Evolutionary conservation across 2,888 invertebrate genomes (phyloP).

Genomic region (Gastracanthus pulcherrimus): DNA sequence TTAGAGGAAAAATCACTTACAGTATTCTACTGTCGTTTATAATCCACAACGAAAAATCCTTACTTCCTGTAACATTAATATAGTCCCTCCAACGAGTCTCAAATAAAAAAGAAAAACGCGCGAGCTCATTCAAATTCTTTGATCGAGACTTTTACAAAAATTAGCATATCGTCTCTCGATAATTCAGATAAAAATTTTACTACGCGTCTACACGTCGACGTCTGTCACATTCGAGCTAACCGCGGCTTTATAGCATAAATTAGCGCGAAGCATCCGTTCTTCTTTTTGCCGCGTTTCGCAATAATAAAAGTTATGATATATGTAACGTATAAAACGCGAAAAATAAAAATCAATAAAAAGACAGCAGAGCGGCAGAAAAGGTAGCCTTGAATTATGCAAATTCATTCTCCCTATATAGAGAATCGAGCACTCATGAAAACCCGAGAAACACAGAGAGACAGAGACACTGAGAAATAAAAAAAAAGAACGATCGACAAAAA

Average conservation of each 20-base stretch:
- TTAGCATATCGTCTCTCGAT: background rate
- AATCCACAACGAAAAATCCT: background rate
- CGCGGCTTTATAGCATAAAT: slow-evolving; percentile 28
- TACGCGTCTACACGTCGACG: background rate
- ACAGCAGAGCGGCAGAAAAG: background rate
- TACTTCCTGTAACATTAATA: background rate
- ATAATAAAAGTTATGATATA: slow-evolving; percentile 52
- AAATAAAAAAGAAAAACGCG: background rate
- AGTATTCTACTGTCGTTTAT: too few species aligned
- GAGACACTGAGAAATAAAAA: background rate
- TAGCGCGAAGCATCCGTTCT: background rate
- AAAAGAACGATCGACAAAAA: slow-evolving; percentile 3
- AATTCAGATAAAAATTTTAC: slow-evolving; percentile 29
- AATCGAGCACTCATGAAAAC: slow-evolving; percentile 26
- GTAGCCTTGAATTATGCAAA: slow-evolving; percentile 49
- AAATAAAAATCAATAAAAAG: slow-evolving; percentile 22
- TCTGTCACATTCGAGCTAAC: background rate
- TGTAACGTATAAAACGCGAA: background rate
- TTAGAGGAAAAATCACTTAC: too few species aligned
- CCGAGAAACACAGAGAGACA: background rate
- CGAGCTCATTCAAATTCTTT: background rate
- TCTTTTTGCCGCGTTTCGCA: slow-evolving; percentile 6
- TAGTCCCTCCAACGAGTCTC: background rate
- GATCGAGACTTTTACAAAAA: background rate
- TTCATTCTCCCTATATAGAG: slow-evolving; percentile 34